These are phyloP conservation scores for Rosalia funebris DNA, from an alignment of 2,888 invertebrate species.

Conservation along the genomic window DNA sequence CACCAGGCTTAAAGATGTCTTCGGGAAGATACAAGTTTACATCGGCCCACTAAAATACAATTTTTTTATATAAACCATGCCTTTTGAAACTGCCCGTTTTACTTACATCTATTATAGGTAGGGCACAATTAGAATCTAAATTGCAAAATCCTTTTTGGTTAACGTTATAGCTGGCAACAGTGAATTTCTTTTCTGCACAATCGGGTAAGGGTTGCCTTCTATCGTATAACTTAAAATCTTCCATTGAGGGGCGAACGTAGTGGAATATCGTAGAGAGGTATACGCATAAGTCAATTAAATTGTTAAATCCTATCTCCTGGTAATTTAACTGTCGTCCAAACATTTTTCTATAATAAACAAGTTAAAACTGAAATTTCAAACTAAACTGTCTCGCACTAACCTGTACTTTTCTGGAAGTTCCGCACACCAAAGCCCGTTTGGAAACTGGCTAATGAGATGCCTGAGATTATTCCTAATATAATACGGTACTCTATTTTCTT, in stretches of 20 bases:
- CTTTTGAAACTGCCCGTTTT: background rate
- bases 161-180: constrained; percentile 40
- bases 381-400: constrained; percentile 51
- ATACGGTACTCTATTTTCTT: constrained; percentile 47
- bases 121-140: constrained; percentile 7
- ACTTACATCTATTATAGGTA: constrained; percentile 39
- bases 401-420: constrained; percentile 61
- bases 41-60: constrained; percentile 41
- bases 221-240: constrained; percentile 59
- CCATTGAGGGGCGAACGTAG: constrained; percentile 49
- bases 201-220: constrained; percentile 49
- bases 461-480: constrained; percentile 53
- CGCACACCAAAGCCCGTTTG: constrained; percentile 65
- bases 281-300: constrained; percentile 55
- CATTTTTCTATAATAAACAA: constrained; percentile 44
- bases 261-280: constrained; percentile 55
- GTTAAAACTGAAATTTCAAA: background rate
- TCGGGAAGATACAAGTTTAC: constrained; percentile 42
- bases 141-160: constrained; percentile 12
- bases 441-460: constrained; percentile 58
- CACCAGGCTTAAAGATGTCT: constrained; percentile 47
- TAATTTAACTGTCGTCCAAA: constrained; percentile 53
- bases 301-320: constrained; percentile 53
- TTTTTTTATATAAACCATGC: background rate
- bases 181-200: constrained; percentile 36